Evolutionary conservation across 2,888 invertebrate species (phyloP), one percentile per base, ranked within the genome.

Genomic region (Temnothorax unifasciatus): DNA sequence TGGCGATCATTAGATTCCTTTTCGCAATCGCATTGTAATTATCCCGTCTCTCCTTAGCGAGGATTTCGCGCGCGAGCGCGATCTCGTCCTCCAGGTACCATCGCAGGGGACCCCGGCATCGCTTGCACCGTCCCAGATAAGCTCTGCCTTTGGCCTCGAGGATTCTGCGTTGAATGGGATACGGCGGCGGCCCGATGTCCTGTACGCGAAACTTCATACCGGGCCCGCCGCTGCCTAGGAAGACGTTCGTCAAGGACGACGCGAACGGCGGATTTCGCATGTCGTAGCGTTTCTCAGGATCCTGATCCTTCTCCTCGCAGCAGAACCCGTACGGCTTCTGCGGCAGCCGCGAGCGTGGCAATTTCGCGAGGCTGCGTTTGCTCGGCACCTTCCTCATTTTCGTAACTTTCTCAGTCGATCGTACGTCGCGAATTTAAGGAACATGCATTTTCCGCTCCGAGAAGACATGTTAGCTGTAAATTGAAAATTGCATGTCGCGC

Each of bases 51-150:
- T 85, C 74, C 0, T 61, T 84, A 9, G 90, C 88, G 29, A 93
- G 38, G 1, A 87, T 75, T 4, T 92, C 88, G 8, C 89, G 88
- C 38, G 93, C 93, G 2, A 88, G 63, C 9, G 87, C 85, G 47
- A 93, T 90, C 85, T 93, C 93, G 18, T 93, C 93, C 77, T 93
- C 93, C 29, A 93, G 34, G 61, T 92, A 92, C 92, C 91, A 92
- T 34, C 74, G 86, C 18, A 93, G 64, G 1, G 93, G 92, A 13
- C 92, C 91, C 29, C 89, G 90, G 63, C 92, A 90, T 81, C 90
- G 87, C 75, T 82, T 91, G n/a, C 91, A 91, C 47, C 81, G 87
- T 11, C 91, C 90, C 9, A 91, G 59, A 66, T 66, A 71, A 50
- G 52, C 44, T 15, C 29, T 38, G 15, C 38, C 57, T 8, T 77